These are phyloP conservation scores for Napeogenes sylphis DNA, from an alignment of 2,888 invertebrate genomes.

Conservation along the genomic window DNA sequence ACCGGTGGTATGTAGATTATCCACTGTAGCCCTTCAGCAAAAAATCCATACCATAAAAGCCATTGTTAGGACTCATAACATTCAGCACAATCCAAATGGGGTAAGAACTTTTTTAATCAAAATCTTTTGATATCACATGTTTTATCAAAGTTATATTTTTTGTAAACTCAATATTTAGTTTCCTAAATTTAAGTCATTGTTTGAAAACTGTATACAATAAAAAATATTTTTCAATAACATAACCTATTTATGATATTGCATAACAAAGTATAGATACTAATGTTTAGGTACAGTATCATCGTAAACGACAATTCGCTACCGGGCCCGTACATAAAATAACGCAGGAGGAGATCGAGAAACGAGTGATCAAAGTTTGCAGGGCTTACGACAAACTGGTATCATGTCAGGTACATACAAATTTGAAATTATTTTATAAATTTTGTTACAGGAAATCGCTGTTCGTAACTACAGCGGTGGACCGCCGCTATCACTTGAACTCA, in stretches of 20 bases:
- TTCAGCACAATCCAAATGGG: conserved; percentile 54
- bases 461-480: conserved; percentile 86
- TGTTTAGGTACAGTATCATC: conserved; percentile 67
- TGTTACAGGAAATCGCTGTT: conserved; percentile 81
- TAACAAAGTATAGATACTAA: conserved; percentile 66
- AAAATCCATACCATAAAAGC: conserved; percentile 56
- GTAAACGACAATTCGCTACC: conserved; percentile 54
- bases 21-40: conserved; percentile 62
- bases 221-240: conserved; percentile 36
- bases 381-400: conserved; percentile 93
- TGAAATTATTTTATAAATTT: conserved; percentile 51
- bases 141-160: conserved; percentile 1
- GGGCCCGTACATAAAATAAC: conserved; percentile 72
- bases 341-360: conserved; percentile 83
- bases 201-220: conserved; percentile 5
- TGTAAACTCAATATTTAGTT: neutral
- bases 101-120: conserved; percentile 46
- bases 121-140: neutral
- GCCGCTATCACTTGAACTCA: conserved; percentile 88
- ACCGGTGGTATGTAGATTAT: conserved; percentile 66
- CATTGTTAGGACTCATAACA: conserved; percentile 44
- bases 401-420: conserved; percentile 83
- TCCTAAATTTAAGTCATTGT: neutral
- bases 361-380: conserved; percentile 91
- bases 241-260: conserved; percentile 72